These are phyloP conservation scores for Anolis sagrei DNA, from an alignment of 2,113 vertebrate species.

Conservation along the genomic window DNA sequence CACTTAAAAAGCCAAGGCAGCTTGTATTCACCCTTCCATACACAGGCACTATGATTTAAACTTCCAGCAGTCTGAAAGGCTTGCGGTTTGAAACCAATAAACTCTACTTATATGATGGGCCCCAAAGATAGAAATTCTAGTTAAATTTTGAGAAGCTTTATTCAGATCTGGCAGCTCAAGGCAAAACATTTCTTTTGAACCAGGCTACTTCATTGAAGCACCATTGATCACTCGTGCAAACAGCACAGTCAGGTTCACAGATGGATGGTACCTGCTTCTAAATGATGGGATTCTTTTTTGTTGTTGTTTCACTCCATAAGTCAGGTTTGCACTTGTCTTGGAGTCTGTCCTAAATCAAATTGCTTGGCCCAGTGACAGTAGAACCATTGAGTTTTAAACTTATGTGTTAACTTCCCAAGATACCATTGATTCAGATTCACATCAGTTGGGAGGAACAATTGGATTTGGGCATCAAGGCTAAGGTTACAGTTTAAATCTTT, in stretches of 20 bases:
- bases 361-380: too few species aligned
- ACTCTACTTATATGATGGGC: not conserved
- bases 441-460: too few species aligned
- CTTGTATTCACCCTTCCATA: not conserved
- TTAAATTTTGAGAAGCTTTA: slow-evolving; percentile 11
- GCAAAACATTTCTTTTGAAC: not conserved
- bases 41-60: not conserved
- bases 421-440: too few species aligned
- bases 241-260: not conserved
- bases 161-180: slow-evolving; percentile 16
- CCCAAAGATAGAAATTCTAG: not conserved
- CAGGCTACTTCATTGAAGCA: not conserved
- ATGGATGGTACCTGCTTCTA: not conserved
- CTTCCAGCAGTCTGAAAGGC: not conserved
- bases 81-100: not conserved
- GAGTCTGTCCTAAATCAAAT: too few species aligned
- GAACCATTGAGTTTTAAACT: too few species aligned
- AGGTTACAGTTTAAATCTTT: slow-evolving; percentile 8
- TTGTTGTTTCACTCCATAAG: not conserved
- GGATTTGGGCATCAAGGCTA: too few species aligned
- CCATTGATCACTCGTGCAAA: not conserved
- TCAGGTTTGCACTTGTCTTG: not conserved
- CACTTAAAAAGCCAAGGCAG: not conserved
- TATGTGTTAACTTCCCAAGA: too few species aligned
- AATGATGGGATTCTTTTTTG: not conserved